Evolutionary conservation across 2,797 vertebrate genomes (phyloP), one percentile per base, ranked within the genome.

Genomic region (Agapornis canus): DNA sequence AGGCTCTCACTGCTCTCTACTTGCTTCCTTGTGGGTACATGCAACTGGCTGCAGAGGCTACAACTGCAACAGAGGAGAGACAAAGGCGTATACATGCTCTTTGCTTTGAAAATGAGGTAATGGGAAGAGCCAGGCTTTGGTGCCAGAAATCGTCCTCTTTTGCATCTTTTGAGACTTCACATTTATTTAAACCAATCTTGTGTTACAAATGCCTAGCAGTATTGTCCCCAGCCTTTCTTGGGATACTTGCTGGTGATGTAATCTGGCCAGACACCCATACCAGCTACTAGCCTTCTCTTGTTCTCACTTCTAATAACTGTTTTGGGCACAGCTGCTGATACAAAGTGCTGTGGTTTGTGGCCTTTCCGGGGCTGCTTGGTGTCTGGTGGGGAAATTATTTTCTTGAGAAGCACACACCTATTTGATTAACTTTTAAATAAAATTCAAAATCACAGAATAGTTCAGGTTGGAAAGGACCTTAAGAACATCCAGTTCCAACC

Each of bases 101-200:
- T 37, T 0, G 0, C 57, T 76, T 25, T n/a, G 51, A 47, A 59
- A 59, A 21, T 0, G 1, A 39, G 20, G 7, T 0, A 0, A 13
- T 45, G 47, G 39, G 43, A 80, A 25, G 39, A 47, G 31, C 8
- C 51, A 49, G 86, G 9, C 37, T 52, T 71, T 61, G 39, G 26
- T 61, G 71, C n/a, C 76, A 86, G 63, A 19, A 86, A 32, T 27
- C 2, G 0, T 45, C 32, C 23, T 71, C 19, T 64, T 65, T 18
- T 65, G 26, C 35, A 29, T 68, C 37, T 68, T 57, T 59, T 42
- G 29, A 29, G 68, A n/a, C 35, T 37, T 77, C 14, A 11, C 9
- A 0, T 69, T 66, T 40, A 8, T 66, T 86, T 32, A 51, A 76
- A n/a, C 15, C 0, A 0, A 5, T 56, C 17, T 10, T 0, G 0